These are phyloP conservation scores for Lycocorax pyrrhopterus DNA, from an alignment of 2,113 vertebrate genomes.

Conservation along the genomic window DNA sequence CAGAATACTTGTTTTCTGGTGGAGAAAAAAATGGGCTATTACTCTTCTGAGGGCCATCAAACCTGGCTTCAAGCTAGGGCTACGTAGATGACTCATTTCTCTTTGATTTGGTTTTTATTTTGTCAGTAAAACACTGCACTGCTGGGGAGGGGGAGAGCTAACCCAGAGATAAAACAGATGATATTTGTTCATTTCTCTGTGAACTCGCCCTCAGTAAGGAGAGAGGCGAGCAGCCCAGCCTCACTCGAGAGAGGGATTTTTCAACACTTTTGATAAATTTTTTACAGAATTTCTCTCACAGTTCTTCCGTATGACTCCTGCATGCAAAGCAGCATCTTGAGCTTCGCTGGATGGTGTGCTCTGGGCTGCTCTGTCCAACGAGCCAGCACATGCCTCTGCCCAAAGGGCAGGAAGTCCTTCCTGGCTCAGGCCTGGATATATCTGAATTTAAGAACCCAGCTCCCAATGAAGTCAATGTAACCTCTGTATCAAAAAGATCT, in stretches of 20 bases:
- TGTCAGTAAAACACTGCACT: not conserved
- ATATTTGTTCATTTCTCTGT: not conserved
- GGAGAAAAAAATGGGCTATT: not conserved
- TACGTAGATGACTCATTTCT: not conserved
- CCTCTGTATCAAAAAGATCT: not conserved
- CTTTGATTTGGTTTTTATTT: not conserved
- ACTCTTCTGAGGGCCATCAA: not conserved
- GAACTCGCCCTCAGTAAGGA: not conserved
- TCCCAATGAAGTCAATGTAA: not conserved
- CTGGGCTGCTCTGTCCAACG: not conserved
- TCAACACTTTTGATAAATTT: conserved; percentile 27
- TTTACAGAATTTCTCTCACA: conserved; percentile 1
- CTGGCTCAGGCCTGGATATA: not conserved
- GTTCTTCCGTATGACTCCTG: not conserved
- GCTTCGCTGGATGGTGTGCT: not conserved
- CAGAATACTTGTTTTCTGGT: not conserved
- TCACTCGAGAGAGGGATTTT: not conserved
- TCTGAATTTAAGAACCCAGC: not conserved
- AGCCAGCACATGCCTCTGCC: not conserved
- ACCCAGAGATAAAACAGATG: not conserved
- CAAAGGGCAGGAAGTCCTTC: not conserved
- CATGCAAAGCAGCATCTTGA: not conserved
- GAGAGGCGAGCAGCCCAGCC: not conserved
- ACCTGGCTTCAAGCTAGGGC: not conserved
- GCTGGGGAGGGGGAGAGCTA: not conserved